These are phyloP conservation scores for Sympetrum striolatum DNA, from an alignment of 2,888 invertebrate genomes.

Conservation along the genomic window DNA sequence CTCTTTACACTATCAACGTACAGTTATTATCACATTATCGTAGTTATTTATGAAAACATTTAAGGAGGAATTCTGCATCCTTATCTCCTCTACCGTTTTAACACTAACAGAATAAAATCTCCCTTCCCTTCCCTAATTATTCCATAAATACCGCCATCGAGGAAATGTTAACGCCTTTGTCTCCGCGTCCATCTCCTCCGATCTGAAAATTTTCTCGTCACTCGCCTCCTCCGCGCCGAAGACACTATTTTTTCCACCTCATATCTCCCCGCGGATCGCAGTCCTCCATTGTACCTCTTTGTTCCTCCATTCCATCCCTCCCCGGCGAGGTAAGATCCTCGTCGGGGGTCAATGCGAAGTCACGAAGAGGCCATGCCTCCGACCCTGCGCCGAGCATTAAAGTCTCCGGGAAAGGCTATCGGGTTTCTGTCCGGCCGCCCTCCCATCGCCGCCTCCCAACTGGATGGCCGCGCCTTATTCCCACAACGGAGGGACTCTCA, in stretches of 20 bases:
- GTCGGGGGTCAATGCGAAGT: constrained; percentile 13
- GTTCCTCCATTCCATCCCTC: neutral
- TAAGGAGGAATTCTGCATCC: too few species aligned
- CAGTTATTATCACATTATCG: too few species aligned
- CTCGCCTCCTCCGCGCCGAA: neutral
- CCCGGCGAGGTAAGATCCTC: constrained; percentile 14
- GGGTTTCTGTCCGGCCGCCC: constrained; percentile 29
- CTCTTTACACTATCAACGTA: too few species aligned
- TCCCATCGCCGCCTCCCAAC: neutral
- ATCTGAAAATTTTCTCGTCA: neutral
- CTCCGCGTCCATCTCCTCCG: neutral
- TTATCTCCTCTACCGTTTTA: too few species aligned
- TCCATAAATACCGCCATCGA: neutral
- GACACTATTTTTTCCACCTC: neutral
- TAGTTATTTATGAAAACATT: too few species aligned
- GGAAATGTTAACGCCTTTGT: neutral
- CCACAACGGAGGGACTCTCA: neutral
- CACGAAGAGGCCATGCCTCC: constrained; percentile 29
- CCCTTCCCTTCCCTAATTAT: too few species aligned
- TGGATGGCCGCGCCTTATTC: neutral
- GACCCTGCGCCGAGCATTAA: constrained; percentile 35
- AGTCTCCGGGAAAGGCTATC: constrained; percentile 40
- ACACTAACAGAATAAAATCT: too few species aligned
- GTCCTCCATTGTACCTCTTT: neutral
- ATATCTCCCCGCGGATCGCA: neutral